Evolutionary conservation across 2,888 invertebrate species (phyloP), one percentile per base, ranked within the genome.

Genomic region (Epistrophe grossulariae): DNA sequence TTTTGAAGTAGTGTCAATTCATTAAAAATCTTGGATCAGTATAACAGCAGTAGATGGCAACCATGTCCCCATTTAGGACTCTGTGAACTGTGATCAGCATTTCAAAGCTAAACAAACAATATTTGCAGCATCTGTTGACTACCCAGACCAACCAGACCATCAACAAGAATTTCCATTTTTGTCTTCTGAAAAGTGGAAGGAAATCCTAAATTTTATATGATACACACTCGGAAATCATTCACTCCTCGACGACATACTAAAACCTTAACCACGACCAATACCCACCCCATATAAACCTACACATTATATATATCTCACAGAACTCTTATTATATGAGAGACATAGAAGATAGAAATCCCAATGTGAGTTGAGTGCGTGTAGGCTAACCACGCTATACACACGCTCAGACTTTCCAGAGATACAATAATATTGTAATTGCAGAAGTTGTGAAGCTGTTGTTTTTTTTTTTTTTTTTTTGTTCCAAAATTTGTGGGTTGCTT

Each of bases 211-310:
- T 84, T 43, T 64, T 50, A 52, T 50, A 52, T 50, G 55, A 64
- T n/a, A 71, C 70, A 71, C 64, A 84, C 74, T 84, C 74, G 79
- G 70, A 73, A 79, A 79, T 84, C 79, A 76, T 84, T 84, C 79
- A 74, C 74, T 74, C 60, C 38, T 38, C 79, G 28, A n/a, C 40
- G 52, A 17, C 55, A n/a, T 24, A 15, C 24, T 0, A 6, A 64
- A 40, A 45, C n/a, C 48, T 19, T 19, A 24, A 50, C 38, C 31
- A 77, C n/a, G 2, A n/a, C 78, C 28, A 55, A 55, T 28, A 15
- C 13, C 52, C 2, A 24, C 24, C 24, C 1, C 24, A 24, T 52
- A 24, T 7, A 11, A 40, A 13, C 11, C 19, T 28, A 48, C 50
- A 48, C 48, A 50, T 45, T 45, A 0, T 45, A 35, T 35, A 0